phyloP scores from a whole-genome alignment of 2,113 vertebrate genomes.

The Gasterosteus nipponicus region DNA sequence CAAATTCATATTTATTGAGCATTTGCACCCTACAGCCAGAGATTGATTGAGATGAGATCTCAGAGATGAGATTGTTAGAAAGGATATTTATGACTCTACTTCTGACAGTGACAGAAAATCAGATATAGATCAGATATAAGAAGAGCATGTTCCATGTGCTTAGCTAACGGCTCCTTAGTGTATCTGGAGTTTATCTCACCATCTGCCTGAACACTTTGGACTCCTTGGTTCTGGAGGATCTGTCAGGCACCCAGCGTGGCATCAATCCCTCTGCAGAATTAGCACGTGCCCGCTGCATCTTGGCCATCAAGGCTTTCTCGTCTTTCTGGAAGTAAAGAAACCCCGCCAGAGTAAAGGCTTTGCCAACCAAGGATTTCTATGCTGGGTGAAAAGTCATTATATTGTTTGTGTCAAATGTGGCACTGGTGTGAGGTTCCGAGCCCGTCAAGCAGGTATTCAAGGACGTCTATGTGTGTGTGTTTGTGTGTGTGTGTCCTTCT shows the following conservation, averaged over 20 bases:
- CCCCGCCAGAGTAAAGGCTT: slow-evolving; percentile 20
- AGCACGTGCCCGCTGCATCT: slow-evolving; percentile 89
- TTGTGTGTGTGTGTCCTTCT: slow-evolving; percentile 51
- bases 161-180: background rate
- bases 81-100: slow-evolving; percentile 21
- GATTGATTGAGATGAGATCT: too few relatives aligned
- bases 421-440: slow-evolving; percentile 41
- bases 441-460: slow-evolving; percentile 31
- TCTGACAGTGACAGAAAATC: background rate
- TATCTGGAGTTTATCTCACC: slow-evolving; percentile 81
- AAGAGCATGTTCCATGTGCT: slow-evolving; percentile 5
- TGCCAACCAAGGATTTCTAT: slow-evolving; percentile 38
- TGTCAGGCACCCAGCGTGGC: slow-evolving; percentile 93
- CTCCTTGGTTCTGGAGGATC: slow-evolving; percentile 91
- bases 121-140: background rate
- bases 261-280: slow-evolving; percentile 91
- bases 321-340: slow-evolving; percentile 86
- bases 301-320: slow-evolving; percentile 94
- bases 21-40: background rate
- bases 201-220: slow-evolving; percentile 97
- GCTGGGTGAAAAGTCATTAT: slow-evolving; percentile 59
- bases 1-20: slow-evolving; percentile 1
- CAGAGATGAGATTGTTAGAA: slow-evolving; percentile 7
- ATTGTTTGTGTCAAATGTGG: slow-evolving; percentile 59
- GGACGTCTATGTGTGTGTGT: background rate